These are phyloP conservation scores for Hipparchia semele DNA, from an alignment of 2,888 invertebrate genomes.

Conservation along the genomic window DNA sequence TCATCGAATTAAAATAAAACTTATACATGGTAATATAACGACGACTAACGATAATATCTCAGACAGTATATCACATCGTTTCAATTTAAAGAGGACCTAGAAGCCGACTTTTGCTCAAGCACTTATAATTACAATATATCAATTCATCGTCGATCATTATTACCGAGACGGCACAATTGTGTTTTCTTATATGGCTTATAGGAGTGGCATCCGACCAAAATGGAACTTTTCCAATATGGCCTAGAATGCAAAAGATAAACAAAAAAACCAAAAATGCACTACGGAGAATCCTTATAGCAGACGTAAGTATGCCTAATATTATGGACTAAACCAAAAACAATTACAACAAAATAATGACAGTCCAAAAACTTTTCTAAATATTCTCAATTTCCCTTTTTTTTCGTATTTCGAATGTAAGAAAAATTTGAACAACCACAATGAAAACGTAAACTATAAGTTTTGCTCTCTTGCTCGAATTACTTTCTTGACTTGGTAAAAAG, in stretches of 20 bases:
- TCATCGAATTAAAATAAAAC: too few relatives aligned
- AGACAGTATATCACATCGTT: neutral
- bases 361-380: too few relatives aligned
- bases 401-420: conserved; percentile 29
- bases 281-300: too few relatives aligned
- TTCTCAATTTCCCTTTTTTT: conserved; percentile 39
- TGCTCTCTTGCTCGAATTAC: neutral
- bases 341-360: too few relatives aligned
- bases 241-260: neutral
- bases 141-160: conserved; percentile 10
- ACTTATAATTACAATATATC: neutral
- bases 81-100: neutral
- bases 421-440: conserved; percentile 25
- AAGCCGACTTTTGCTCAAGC: neutral
- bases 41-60: too few relatives aligned
- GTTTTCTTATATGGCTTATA: conserved; percentile 2
- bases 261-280: too few relatives aligned
- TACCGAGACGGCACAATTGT: neutral
- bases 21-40: too few relatives aligned
- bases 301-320: too few relatives aligned
- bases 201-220: neutral
- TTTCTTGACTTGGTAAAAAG: neutral
- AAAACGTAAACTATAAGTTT: conserved; percentile 18
- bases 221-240: neutral
- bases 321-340: too few relatives aligned